Base-by-base conservation (phyloP, 2,113 vertebrate genomes). In the Holacanthus passer region DNA sequence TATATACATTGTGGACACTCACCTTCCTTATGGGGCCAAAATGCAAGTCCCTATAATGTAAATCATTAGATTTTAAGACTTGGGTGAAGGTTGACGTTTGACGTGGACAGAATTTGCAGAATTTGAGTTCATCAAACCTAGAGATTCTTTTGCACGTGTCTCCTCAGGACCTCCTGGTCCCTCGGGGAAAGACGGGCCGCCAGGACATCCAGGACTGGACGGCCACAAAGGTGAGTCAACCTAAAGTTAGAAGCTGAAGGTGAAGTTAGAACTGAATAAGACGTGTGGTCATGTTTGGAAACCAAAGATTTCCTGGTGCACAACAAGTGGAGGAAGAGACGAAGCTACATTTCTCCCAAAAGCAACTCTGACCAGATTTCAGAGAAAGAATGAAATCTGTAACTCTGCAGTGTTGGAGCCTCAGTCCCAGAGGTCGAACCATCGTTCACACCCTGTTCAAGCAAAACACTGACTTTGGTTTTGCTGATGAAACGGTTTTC, bases 141-240 rank as follows among this genome's bases (percentile, higher is more conserved):
- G 3, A 2, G 9, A 14, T 29, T 63, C 1, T 39, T 10, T 22
- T 27, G 17, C 4, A 0, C n/a, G 2, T 81, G 59, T 72, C n/a
- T 77, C 31, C 17, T 59, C 64, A 85, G 87, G 82, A 58, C 75
- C 24, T 13, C 87, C 82, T 62, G 90, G 90, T 53, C 39, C 65
- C 47, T 77, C 82, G 6, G 87, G 89, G 2, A 27, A 1, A 56
- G 4, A 50, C 8, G 87, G 85, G 16, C 1, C 1, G 12, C 8
- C 48, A 52, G 91, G 91, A 3, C 0, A 0, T 0, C 68, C 32
- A 6, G 91, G 93, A 68, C 7, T 66, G 9, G 83, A 4, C 7
- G 93, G 93, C 17, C 24, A 12, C 7, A 89, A 83, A 75, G 91
- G 92, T 91, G 31, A 83, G 86, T 82, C 39, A 29, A 71, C 31